Evolutionary conservation across 2,888 invertebrate species (phyloP).

Genomic region (Lasioglossum zephyrum): DNA sequence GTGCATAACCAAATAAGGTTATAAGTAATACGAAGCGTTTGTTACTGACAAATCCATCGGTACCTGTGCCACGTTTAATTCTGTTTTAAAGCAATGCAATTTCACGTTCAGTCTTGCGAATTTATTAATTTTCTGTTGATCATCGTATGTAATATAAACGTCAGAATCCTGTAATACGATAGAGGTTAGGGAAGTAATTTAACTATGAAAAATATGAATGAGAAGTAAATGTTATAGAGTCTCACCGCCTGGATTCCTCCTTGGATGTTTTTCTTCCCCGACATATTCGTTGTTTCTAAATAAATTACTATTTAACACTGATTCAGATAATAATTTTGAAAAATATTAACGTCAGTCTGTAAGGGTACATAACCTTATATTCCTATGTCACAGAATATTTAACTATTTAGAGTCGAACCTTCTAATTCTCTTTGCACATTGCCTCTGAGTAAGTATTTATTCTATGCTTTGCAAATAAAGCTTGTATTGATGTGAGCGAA

Average conservation of each 20-base stretch:
- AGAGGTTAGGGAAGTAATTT: conserved; percentile 40
- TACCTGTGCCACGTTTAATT: conserved; percentile 92
- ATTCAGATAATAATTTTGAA: conserved; percentile 16
- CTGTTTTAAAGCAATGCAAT: conserved; percentile 95
- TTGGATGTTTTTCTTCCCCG: conserved; percentile 82
- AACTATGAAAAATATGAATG: conserved; percentile 7
- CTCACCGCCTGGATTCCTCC: conserved; percentile 90
- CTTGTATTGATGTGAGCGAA: too few species aligned
- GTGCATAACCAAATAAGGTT: conserved; percentile 76
- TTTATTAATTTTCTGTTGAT: conserved; percentile 98
- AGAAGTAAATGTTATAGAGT: conserved; percentile 51
- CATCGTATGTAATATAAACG: conserved; percentile 97
- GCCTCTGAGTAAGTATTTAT: not conserved
- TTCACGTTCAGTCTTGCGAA: conserved; percentile 97
- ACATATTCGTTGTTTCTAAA: conserved; percentile 67
- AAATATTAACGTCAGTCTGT: conserved; percentile 24
- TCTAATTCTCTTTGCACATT: not conserved
- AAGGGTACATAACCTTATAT: conserved; percentile 7
- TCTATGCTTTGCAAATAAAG: not conserved
- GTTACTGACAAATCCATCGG: not conserved
- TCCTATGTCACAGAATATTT: not conserved
- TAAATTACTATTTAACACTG: not conserved
- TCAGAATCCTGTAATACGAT: conserved; percentile 90
- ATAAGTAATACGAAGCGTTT: conserved; percentile 22
- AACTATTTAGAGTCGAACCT: not conserved